Evolutionary conservation across 1,140 invertebrate genomes (phyloP).

Genomic region (Amyelois transitella): DNA sequence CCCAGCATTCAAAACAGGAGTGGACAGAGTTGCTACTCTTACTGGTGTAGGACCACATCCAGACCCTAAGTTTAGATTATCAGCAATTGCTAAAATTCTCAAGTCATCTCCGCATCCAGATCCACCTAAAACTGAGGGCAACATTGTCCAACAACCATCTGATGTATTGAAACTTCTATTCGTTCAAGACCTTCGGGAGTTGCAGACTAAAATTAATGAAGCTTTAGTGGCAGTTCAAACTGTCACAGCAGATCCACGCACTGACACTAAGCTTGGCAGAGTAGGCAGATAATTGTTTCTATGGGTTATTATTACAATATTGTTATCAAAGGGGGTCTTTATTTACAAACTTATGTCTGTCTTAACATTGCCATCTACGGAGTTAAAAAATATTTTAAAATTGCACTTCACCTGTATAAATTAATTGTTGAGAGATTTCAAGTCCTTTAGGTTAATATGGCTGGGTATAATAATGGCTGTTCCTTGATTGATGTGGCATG

Average conservation of each 20-base stretch:
- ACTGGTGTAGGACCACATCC: conserved; percentile 61
- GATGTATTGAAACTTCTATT: conserved; percentile 89
- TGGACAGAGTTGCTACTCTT: conserved; percentile 73
- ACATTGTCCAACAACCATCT: conserved; percentile 79
- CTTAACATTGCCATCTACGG: neutral
- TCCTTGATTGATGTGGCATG: no score
- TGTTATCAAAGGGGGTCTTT: neutral
- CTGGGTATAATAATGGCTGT: no score
- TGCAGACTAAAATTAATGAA: conserved; percentile 97
- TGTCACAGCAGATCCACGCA: conserved; percentile 97
- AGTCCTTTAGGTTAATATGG: no score
- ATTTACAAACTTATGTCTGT: neutral
- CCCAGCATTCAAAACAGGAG: conserved; percentile 87
- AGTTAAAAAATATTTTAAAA: no score
- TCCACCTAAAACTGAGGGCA: conserved; percentile 78
- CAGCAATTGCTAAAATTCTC: conserved; percentile 84
- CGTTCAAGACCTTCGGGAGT: conserved; percentile 90
- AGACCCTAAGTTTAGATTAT: conserved; percentile 61
- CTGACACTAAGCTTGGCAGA: conserved; percentile 94
- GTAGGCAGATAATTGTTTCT: conserved; percentile 81
- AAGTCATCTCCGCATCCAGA: conserved; percentile 88
- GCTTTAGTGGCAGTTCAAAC: conserved; percentile 93
- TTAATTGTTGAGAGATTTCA: no score
- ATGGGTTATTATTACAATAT: neutral
- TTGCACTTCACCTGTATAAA: no score